phyloP scores from a whole-genome alignment of 2,797 vertebrate species.

The Paratrypauchen microcephalus region DNA sequence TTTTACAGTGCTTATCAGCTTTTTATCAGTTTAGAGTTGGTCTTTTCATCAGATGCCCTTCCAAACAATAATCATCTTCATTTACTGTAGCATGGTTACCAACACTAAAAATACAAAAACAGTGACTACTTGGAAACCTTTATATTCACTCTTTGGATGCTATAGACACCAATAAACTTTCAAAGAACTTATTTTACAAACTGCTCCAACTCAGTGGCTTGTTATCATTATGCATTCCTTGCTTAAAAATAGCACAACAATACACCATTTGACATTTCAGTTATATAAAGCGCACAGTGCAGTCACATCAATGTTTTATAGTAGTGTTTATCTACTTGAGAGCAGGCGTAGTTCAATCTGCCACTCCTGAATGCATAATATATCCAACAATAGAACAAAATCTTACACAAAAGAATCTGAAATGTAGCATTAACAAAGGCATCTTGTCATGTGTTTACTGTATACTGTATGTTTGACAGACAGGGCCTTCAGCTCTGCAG shows the following conservation, averaged over 20 bases:
- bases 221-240: constrained; percentile 60
- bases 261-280: constrained; percentile 33
- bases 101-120: not conserved
- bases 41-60: not conserved
- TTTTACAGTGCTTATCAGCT: not conserved
- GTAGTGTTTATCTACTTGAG: constrained; percentile 26
- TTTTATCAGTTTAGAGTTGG: not conserved
- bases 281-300: constrained; percentile 15
- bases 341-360: constrained; percentile 56
- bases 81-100: not conserved
- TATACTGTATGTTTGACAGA: constrained; percentile 27
- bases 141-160: not conserved
- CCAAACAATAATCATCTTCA: not conserved
- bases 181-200: constrained; percentile 43
- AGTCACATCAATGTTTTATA: not conserved
- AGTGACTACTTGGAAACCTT: not conserved
- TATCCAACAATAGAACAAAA: constrained; percentile 30
- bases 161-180: constrained; percentile 40
- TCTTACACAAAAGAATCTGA: constrained; percentile 22
- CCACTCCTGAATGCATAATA: constrained; percentile 48
- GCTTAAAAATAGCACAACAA: constrained; percentile 58
- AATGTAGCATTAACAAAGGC: constrained; percentile 30
- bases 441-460: constrained; percentile 22
- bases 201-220: constrained; percentile 53
- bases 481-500: constrained; percentile 22